These are phyloP conservation scores for Leptobrachium ailaonicum DNA, from an alignment of 2,113 vertebrate genomes.

Conservation along the genomic window DNA sequence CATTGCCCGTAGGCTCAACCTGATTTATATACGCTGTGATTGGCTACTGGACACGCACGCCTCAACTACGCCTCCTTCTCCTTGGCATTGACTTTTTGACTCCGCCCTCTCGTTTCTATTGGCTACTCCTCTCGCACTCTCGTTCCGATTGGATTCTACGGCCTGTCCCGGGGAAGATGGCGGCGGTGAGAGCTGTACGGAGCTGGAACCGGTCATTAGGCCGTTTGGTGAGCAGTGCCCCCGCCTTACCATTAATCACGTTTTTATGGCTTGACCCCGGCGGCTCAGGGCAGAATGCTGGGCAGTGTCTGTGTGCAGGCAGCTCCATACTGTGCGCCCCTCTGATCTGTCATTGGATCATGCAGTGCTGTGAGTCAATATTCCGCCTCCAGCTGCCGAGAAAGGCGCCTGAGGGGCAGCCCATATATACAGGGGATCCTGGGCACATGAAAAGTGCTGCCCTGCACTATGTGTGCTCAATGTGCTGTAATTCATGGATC, in stretches of 20 bases:
- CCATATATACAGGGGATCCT: too few species aligned
- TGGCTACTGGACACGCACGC: slow-evolving; percentile 9
- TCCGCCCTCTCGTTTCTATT: neutral
- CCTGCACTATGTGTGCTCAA: too few species aligned
- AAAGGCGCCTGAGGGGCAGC: too few species aligned
- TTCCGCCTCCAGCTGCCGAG: too few species aligned
- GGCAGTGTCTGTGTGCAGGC: too few species aligned
- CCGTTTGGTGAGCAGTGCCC: slow-evolving; percentile 73
- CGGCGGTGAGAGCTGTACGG: slow-evolving; percentile 72
- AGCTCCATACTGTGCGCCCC: too few species aligned
- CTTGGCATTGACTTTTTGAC: slow-evolving; percentile 32
- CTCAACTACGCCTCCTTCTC: slow-evolving; percentile 22
- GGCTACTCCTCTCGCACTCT: neutral
- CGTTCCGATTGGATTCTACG: slow-evolving; percentile 1
- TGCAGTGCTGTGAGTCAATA: neutral
- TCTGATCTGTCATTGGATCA: too few species aligned
- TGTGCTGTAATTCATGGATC: too few species aligned
- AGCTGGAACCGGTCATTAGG: slow-evolving; percentile 64
- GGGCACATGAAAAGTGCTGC: too few species aligned
- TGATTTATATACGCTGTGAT: neutral
- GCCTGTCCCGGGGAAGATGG: slow-evolving; percentile 75
- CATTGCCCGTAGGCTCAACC: neutral
- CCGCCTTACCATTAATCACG: too few species aligned
- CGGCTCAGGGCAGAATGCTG: too few species aligned
- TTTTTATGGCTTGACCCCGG: too few species aligned